A percentile compares a stretch with the other conserved stretches of the same genome.
Evolutionary conservation across 2,797 vertebrate species (phyloP).

Genomic region (Cyclura pinguis): DNA sequence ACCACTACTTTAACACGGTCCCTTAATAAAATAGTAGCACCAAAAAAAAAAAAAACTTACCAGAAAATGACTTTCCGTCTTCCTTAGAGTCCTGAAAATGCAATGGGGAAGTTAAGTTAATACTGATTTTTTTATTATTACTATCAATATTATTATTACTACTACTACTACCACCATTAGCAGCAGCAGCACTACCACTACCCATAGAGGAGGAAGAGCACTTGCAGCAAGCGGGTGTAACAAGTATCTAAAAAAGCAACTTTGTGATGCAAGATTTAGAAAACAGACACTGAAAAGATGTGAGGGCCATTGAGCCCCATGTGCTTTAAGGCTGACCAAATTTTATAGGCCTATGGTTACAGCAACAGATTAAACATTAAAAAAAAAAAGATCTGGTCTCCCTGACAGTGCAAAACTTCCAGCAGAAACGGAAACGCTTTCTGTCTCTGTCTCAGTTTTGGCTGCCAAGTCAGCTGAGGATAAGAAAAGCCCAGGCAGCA

Average conservation of each 20-base stretch:
- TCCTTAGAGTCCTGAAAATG: constrained; percentile 26
- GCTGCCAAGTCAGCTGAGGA: background rate
- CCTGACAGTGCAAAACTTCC: background rate
- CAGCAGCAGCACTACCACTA: too few relatives aligned
- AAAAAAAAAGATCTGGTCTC: background rate
- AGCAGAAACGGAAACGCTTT: background rate
- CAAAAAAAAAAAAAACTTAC: constrained; percentile 15
- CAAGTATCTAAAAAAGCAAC: background rate
- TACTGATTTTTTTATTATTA: background rate
- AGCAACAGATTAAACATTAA: background rate
- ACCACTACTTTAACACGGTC: too few relatives aligned
- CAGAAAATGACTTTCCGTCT: background rate
- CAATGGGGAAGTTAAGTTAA: background rate
- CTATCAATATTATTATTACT: background rate
- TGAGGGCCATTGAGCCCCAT: background rate
- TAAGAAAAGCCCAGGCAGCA: too few relatives aligned
- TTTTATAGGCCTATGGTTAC: background rate
- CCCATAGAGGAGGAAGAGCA: background rate
- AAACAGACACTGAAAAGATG: background rate
- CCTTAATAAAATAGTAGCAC: too few relatives aligned
- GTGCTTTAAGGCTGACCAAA: background rate
- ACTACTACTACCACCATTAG: background rate
- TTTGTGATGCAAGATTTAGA: background rate
- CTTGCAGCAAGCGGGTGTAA: background rate
- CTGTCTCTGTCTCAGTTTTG: background rate